phyloP scores from a whole-genome alignment of 2,888 invertebrate species.

The Drosophila pegasa region DNA sequence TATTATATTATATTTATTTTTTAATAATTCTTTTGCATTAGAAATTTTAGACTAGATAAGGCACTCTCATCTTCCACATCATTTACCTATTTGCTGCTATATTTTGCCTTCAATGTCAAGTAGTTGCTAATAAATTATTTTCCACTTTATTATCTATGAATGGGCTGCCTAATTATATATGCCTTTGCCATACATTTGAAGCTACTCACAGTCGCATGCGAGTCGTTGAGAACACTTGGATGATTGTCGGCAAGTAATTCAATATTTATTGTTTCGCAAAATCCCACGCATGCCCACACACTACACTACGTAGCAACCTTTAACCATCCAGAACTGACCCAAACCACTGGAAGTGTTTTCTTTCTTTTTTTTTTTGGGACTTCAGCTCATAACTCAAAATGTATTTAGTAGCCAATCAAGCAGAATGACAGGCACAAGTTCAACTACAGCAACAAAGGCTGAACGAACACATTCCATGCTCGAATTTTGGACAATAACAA shows the following conservation, averaged over 20 bases:
- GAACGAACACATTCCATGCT: slow-evolving; percentile 20
- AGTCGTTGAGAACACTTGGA: slow-evolving; percentile 24
- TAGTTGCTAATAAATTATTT: slow-evolving; percentile 24
- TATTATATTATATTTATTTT: too few relatives aligned
- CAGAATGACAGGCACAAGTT: slow-evolving; percentile 71
- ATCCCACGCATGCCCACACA: slow-evolving; percentile 55
- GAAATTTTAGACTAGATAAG: too few relatives aligned
- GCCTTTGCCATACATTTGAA: background rate
- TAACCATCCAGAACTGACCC: slow-evolving; percentile 12
- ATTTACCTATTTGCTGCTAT: background rate
- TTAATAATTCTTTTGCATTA: too few relatives aligned
- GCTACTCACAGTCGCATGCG: background rate
- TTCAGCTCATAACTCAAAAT: slow-evolving; percentile 64
- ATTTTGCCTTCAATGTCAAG: slow-evolving; percentile 1
- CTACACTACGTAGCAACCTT: slow-evolving; percentile 34
- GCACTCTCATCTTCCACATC: too few relatives aligned
- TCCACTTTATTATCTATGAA: slow-evolving; percentile 9
- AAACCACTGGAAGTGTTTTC: slow-evolving; percentile 3
- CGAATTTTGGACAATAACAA: slow-evolving; percentile 29
- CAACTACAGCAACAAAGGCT: slow-evolving; percentile 29
- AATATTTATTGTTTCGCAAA: slow-evolving; percentile 50
- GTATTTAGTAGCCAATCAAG: slow-evolving; percentile 72
- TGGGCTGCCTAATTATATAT: slow-evolving; percentile 18
- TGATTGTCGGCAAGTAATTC: slow-evolving; percentile 48
- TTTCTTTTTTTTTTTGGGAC: background rate